Conservation (phyloP, 2,797 vertebrate species). For the Alectoris magna region DNA sequence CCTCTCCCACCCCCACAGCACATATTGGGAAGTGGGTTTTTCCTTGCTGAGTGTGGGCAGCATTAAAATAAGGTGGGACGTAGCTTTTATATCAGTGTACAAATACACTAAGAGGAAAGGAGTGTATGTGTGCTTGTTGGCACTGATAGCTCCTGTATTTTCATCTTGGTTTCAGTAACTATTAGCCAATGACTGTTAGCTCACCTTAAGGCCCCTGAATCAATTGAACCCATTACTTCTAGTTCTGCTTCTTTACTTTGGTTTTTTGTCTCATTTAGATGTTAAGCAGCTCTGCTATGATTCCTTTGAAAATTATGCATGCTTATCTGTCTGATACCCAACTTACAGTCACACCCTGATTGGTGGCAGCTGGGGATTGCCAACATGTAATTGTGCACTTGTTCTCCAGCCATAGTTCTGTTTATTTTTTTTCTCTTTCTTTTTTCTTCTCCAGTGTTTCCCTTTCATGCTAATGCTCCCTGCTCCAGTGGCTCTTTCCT, state of each 20-base stretch:
- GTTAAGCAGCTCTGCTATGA: constrained; percentile 37
- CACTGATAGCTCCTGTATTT: background rate
- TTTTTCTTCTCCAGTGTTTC: no score
- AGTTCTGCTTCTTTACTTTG: constrained; percentile 23
- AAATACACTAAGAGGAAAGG: background rate
- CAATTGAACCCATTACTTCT: background rate
- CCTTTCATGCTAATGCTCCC: background rate
- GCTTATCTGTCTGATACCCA: constrained; percentile 44
- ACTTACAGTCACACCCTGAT: constrained; percentile 4
- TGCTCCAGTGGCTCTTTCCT: background rate
- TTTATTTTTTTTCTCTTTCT: no score
- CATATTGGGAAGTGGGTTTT: background rate
- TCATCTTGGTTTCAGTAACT: background rate
- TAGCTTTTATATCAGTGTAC: background rate
- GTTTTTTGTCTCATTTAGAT: constrained; percentile 18
- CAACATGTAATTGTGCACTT: background rate
- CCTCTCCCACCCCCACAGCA: background rate
- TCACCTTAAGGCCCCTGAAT: constrained; percentile 6
- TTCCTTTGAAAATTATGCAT: constrained; percentile 46
- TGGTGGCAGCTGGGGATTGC: background rate
- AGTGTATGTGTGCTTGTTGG: background rate
- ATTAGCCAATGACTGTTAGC: background rate
- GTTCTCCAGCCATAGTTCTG: background rate
- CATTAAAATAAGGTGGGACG: background rate
- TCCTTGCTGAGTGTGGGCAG: background rate